Evolutionary conservation across 2,797 vertebrate species (phyloP).

Genomic region (Cossypha dichroa): DNA sequence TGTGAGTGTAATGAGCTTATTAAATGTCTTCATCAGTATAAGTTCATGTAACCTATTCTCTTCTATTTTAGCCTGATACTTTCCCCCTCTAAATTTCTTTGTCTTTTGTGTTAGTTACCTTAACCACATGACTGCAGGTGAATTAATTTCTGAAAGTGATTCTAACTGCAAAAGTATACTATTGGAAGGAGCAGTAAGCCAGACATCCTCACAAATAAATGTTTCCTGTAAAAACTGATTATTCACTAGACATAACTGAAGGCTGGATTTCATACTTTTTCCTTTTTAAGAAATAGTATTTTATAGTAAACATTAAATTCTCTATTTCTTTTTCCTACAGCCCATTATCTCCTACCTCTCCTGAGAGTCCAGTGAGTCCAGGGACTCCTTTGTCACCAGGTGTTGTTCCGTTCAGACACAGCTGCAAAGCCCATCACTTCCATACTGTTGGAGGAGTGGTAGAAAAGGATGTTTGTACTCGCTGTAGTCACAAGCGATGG

Average conservation of each 20-base stretch:
- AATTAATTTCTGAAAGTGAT: not conserved
- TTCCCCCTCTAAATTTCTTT: not conserved
- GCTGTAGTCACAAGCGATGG: conserved; percentile 93
- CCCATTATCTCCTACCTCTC: conserved; percentile 81
- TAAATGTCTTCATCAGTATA: not conserved
- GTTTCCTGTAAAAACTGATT: not conserved
- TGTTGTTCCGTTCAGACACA: conserved; percentile 81
- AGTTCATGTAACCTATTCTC: not conserved
- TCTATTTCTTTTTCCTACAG: conserved; percentile 37
- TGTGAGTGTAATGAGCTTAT: not conserved
- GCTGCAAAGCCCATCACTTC: conserved; percentile 85
- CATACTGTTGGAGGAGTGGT: conserved; percentile 89
- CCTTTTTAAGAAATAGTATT: not conserved
- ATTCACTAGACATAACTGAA: not conserved
- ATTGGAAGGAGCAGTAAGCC: not conserved
- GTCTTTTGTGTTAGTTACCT: not conserved
- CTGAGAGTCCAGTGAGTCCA: conserved; percentile 77
- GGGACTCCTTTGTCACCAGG: conserved; percentile 78
- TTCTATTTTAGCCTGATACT: not conserved
- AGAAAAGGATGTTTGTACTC: conserved; percentile 87
- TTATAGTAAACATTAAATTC: not conserved
- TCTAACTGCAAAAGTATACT: not conserved
- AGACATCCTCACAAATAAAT: not conserved
- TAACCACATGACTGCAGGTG: not conserved
- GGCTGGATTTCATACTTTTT: not conserved